These are phyloP conservation scores for Engraulis encrasicolus DNA, from an alignment of 2,113 vertebrate genomes.

Conservation along the genomic window DNA sequence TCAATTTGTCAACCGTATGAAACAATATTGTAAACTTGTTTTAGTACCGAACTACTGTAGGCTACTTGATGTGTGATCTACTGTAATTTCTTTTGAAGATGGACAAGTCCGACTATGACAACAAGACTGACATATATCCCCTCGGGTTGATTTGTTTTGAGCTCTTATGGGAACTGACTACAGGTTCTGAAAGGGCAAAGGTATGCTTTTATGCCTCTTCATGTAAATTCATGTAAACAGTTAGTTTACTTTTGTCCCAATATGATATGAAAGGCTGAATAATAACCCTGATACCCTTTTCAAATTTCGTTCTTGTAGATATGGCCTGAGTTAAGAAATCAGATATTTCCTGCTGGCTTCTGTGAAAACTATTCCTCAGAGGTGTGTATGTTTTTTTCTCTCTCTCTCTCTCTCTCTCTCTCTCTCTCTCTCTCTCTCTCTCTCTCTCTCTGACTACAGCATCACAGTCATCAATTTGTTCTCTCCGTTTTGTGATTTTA, in stretches of 20 bases:
- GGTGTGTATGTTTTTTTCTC: slow-evolving; percentile 38
- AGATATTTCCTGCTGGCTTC: slow-evolving; percentile 37
- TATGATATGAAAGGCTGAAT: background rate
- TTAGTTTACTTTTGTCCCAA: background rate
- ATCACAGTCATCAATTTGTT: background rate
- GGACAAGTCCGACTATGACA: slow-evolving; percentile 53
- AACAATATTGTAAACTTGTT: too few species aligned
- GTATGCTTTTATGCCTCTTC: slow-evolving; percentile 4
- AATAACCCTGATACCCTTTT: background rate
- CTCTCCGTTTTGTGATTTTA: background rate
- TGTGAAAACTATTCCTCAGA: background rate
- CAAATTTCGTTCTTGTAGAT: slow-evolving; percentile 26
- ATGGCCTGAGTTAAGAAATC: background rate
- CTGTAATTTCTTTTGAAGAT: slow-evolving; percentile 33
- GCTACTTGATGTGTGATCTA: background rate
- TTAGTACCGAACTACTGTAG: too few species aligned
- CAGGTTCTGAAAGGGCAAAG: slow-evolving; percentile 4
- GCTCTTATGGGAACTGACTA: slow-evolving; percentile 55
- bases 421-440: too few species aligned
- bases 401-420: too few species aligned
- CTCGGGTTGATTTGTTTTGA: slow-evolving; percentile 79
- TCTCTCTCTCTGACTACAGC: background rate
- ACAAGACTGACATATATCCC: slow-evolving; percentile 77
- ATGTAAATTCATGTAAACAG: background rate
- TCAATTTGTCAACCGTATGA: too few species aligned